Conservation (phyloP, 2,797 vertebrate species). For the Pseudochirops cupreus region DNA sequence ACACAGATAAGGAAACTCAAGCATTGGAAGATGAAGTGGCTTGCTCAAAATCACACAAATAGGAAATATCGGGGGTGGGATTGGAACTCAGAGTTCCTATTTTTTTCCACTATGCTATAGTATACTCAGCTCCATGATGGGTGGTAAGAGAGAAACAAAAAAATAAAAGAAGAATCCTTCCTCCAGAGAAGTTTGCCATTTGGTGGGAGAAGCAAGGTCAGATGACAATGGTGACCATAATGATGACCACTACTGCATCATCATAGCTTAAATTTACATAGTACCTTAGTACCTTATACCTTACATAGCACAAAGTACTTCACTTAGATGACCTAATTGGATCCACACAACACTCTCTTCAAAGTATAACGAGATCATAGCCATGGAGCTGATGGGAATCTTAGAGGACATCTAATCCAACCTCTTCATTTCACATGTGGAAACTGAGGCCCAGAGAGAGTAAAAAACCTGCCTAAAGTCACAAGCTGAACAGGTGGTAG, state of each 20-base stretch:
- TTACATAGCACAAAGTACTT: not conserved
- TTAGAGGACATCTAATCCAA: not conserved
- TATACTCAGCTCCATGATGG: not conserved
- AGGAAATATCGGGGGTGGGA: not conserved
- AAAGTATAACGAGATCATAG: not conserved
- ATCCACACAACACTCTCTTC: not conserved
- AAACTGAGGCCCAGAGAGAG: not conserved
- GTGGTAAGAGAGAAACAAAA: not conserved
- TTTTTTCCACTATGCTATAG: not conserved
- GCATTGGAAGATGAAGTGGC: not conserved
- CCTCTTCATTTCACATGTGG: not conserved
- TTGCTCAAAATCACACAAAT: not conserved
- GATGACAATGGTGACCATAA: not conserved
- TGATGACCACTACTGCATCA: not conserved
- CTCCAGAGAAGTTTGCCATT: not conserved
- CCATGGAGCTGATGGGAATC: not conserved
- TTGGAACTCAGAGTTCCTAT: not conserved
- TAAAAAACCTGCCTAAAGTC: not conserved
- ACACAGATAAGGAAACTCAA: not conserved
- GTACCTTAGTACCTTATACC: not conserved
- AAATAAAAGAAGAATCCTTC: not conserved
- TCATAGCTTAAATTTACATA: not conserved
- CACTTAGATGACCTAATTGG: not conserved
- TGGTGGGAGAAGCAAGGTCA: not conserved
- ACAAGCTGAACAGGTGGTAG: not conserved